Evolutionary conservation across 2,113 vertebrate genomes (phyloP), one percentile per base, ranked within the genome.

Genomic region (Limanda limanda): DNA sequence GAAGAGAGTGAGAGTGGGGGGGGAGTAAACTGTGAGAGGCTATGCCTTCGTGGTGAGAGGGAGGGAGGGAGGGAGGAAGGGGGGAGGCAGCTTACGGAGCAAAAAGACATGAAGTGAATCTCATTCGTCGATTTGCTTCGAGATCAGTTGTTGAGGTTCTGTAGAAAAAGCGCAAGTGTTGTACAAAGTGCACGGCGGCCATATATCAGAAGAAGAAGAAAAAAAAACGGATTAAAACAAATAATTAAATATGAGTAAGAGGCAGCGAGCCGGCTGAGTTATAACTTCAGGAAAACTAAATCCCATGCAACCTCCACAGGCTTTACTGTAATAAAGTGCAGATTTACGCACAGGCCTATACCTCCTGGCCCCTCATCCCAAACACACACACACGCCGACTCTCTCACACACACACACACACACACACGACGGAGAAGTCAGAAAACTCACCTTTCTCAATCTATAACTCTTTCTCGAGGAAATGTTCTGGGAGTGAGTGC

Each of bases 401-500:
- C n/a, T n/a, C n/a, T n/a, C 25, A 27, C 25, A 4, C 3, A 27
- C 25, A 27, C 45, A 15, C 8, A 15, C 45, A 14, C 45, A 47
- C 45, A 47, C 45, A 86, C 48, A 77, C 57, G 31, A 79, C 21
- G 51, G 63, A 85, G 23, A 86, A 86, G 77, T 67, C 69, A 66
- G 78, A 86, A 89, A 93, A 96, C 96, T 97, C 96, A 97, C 96
- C 96, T 92, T 95, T 15, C 94, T 85, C 87, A 88, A 90, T 88
- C 84, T 94, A 90, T 80, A 88, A 88, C 80, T 91, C 72, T 90
- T 91, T 92, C 89, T 91, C 87, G 92, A 79, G 86, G 90, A 91
- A 85, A 92, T 84, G 92, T 92, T 82, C 88, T 84, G 93, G 87
- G 91, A 90, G 91, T 89, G 91, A 93, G 88, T 91, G 87, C 88